Base-by-base conservation (phyloP, 1,140 invertebrate species). In the Vanessa atalanta region DNA sequence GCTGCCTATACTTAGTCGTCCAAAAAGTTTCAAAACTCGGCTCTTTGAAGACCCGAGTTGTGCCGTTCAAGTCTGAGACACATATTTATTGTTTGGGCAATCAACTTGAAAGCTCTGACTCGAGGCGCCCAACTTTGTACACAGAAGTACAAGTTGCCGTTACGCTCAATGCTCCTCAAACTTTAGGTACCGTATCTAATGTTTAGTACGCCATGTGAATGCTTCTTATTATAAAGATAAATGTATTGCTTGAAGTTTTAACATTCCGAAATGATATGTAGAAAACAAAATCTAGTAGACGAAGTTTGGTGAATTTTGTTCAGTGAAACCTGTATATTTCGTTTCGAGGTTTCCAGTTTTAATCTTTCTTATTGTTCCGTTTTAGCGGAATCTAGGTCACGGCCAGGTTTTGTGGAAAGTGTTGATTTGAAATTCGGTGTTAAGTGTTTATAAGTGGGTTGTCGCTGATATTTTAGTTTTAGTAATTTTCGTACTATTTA, bases 21-120 rank as follows among this genome's bases (percentile, higher is more conserved):
- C 14, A 61, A 55, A 50, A 61, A 61, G 57, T 37, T 37, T 61
- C 47, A 47, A 57, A 69, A 55, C 37, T 57, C 37, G 51, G 2
- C 23, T 57, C 66, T 70, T 63, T 63, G 55, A 47, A 61, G 43
- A 26, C 26, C 43, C 26, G 43, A 70, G 20, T 70, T 61, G 6
- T 47, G 43, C 68, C 37, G 20, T 69, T 61, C 53, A 61, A 70
- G 55, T 31, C 73, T 75, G 63, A 77, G 64, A 68, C 76, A 70
- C 60, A 66, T 84, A 82, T 83, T 84, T 85, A 86, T 88, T 85
- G 81, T 85, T 86, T 83, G 74, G 77, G 78, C 83, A 83, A 88
- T 85, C 85, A 85, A 79, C 67, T 80, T 83, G 81, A 86, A 81
- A 87, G 86, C 83, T 77, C 65, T 50, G 47, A 51, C 51, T 50